Evolutionary conservation across 2,888 invertebrate genomes (phyloP).

Genomic region (Pristionchus maxplancki): DNA sequence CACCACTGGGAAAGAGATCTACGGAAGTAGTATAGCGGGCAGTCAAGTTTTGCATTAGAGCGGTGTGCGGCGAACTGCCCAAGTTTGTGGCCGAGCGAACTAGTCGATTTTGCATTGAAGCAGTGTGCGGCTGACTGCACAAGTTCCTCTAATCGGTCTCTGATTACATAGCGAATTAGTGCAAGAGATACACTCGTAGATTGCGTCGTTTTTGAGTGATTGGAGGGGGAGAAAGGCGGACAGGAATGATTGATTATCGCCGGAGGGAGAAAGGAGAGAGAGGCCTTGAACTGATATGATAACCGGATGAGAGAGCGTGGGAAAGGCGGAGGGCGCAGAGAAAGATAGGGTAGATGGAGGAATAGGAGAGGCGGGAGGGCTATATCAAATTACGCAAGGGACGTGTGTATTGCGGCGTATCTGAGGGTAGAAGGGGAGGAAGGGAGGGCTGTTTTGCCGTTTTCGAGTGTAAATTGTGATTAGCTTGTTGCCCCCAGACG

Average conservation of each 20-base stretch:
- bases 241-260: constrained; percentile 27
- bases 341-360: not conserved
- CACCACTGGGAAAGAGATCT: not conserved
- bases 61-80: not conserved
- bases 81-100: not conserved
- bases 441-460: not conserved
- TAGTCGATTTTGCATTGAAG: not conserved
- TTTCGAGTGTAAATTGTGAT: not conserved
- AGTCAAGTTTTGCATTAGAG: constrained; percentile 17
- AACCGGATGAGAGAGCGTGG: not conserved
- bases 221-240: not conserved
- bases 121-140: not conserved
- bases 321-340: not conserved
- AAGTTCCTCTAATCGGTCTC: not conserved
- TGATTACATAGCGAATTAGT: constrained; percentile 42
- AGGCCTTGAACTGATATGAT: constrained; percentile 47
- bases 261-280: constrained; percentile 23
- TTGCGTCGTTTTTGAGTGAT: not conserved
- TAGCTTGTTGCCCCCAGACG: not conserved
- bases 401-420: not conserved
- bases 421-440: not conserved
- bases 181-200: constrained; percentile 14
- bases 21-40: constrained; percentile 21
- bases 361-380: constrained; percentile 15
- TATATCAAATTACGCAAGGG: constrained; percentile 39